These are phyloP conservation scores for Epistrophe grossulariae DNA, from an alignment of 2,888 invertebrate genomes.

Conservation along the genomic window DNA sequence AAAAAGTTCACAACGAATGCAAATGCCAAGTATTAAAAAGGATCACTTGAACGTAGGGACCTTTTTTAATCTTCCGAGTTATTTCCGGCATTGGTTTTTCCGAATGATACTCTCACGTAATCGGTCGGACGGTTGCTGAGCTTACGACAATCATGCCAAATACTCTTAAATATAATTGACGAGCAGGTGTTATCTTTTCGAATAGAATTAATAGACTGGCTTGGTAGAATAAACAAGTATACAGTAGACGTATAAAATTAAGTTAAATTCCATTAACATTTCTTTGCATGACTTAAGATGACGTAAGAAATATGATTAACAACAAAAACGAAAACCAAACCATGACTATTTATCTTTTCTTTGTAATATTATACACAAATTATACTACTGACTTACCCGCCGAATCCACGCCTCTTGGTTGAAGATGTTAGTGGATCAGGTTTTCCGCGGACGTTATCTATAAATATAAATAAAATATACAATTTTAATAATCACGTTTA, in stretches of 20 bases:
- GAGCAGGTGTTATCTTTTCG: neutral
- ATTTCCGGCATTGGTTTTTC: no score
- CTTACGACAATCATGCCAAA: neutral
- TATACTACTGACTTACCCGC: constrained; percentile 88
- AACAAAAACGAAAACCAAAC: constrained; percentile 9
- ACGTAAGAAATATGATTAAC: neutral
- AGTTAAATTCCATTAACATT: neutral
- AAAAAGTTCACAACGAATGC: no score
- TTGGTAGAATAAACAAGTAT: neutral
- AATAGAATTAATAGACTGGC: neutral
- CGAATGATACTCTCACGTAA: no score
- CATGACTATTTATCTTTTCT: neutral
- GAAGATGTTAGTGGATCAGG: constrained; percentile 87
- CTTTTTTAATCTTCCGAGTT: no score
- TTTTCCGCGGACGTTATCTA: constrained; percentile 84
- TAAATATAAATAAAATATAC: constrained; percentile 85
- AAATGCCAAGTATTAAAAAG: no score
- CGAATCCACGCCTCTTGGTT: constrained; percentile 93
- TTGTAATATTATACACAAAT: neutral
- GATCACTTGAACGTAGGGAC: no score
- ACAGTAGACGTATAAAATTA: neutral
- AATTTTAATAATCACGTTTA: neutral
- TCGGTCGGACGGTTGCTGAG: neutral
- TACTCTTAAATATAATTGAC: neutral
- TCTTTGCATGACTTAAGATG: neutral